These are phyloP conservation scores for Ciconia maguari DNA, from an alignment of 2,113 vertebrate species.

Conservation along the genomic window DNA sequence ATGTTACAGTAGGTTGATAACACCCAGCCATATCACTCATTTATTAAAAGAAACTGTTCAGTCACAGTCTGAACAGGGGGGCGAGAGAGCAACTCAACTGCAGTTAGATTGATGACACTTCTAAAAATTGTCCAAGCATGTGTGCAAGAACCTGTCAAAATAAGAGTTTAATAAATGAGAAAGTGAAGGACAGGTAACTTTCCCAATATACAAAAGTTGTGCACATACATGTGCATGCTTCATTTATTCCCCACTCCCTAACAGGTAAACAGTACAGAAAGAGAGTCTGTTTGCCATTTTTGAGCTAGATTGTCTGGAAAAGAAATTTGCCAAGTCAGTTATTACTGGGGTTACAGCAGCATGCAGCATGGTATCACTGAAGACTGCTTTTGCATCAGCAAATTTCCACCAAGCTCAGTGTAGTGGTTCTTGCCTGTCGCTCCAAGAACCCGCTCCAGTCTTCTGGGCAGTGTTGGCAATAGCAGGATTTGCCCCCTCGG, in stretches of 20 bases:
- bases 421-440: neutral
- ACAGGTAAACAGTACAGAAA: constrained; percentile 39
- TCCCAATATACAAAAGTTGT: constrained; percentile 44
- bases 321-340: constrained; percentile 35
- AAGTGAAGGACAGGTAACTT: constrained; percentile 66
- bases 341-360: neutral
- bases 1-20: constrained; percentile 66
- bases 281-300: constrained; percentile 16
- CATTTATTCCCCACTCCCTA: constrained; percentile 34
- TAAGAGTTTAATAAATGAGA: constrained; percentile 68
- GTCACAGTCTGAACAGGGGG: constrained; percentile 26
- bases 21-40: constrained; percentile 50
- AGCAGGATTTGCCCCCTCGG: neutral
- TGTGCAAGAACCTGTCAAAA: constrained; percentile 58
- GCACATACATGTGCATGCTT: constrained; percentile 25
- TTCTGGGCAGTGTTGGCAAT: accelerated
- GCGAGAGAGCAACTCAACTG: constrained; percentile 3
- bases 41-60: constrained; percentile 65
- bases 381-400: neutral
- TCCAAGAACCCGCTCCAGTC: neutral
- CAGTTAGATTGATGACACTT: constrained; percentile 56
- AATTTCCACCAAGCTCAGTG: neutral
- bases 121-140: constrained; percentile 62
- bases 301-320: constrained; percentile 46
- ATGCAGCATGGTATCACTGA: neutral